These are phyloP conservation scores for Macrosiphum euphorbiae DNA, from an alignment of 2,888 invertebrate genomes.

Conservation along the genomic window DNA sequence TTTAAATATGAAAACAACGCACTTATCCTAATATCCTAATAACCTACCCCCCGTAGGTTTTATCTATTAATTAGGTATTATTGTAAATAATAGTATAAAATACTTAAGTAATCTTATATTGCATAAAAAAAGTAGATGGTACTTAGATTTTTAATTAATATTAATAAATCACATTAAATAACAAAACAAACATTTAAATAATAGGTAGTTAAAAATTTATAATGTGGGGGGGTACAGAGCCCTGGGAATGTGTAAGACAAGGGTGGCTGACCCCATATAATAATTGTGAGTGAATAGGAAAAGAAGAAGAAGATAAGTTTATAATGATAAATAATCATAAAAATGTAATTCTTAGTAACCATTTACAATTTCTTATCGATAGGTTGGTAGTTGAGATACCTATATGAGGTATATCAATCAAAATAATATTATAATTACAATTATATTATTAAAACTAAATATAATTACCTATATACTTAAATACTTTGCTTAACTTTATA, in stretches of 20 bases:
- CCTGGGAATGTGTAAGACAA: not conserved
- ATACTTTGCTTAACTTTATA: not conserved
- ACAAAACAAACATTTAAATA: conserved; percentile 37
- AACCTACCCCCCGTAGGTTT: not conserved
- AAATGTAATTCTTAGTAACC: not conserved
- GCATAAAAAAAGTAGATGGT: not conserved
- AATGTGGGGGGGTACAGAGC: not conserved
- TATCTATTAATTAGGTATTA: too few species aligned
- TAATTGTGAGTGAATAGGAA: not conserved
- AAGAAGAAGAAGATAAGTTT: not conserved
- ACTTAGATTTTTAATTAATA: conserved; percentile 22
- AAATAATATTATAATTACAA: not conserved
- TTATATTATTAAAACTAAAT: not conserved
- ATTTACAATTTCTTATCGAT: not conserved
- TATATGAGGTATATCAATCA: not conserved
- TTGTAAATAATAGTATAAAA: not conserved
- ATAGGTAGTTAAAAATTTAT: not conserved
- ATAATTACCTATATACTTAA: not conserved
- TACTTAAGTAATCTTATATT: not conserved
- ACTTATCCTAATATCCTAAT: not conserved
- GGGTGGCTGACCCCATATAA: not conserved
- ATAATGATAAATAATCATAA: not conserved
- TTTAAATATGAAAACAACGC: not conserved
- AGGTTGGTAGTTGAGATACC: not conserved
- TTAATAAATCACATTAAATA: conserved; percentile 41